These are phyloP conservation scores for Synanthedon tipuliformis DNA, from an alignment of 2,888 invertebrate genomes.

Conservation along the genomic window DNA sequence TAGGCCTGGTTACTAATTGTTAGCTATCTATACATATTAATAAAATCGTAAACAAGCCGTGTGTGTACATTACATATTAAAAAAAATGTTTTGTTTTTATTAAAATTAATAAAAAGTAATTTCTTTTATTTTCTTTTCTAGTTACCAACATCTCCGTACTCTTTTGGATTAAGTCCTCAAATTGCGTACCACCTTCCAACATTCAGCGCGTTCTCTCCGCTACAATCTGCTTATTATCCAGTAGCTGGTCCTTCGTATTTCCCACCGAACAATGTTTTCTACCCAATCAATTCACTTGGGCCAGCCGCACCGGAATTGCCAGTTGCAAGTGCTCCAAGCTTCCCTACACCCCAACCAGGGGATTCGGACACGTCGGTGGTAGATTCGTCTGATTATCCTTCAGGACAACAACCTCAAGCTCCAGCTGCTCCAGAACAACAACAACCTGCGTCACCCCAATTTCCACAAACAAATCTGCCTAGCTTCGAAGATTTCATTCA, in stretches of 20 bases:
- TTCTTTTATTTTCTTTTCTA: conserved; percentile 14
- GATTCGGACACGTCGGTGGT: conserved; percentile 50
- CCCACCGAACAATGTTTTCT: conserved; percentile 28
- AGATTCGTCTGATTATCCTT: conserved; percentile 44
- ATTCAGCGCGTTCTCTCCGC: conserved; percentile 26
- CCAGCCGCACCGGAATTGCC: conserved; percentile 15
- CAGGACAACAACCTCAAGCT: conserved; percentile 20
- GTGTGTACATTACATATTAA: no score
- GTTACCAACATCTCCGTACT: conserved; percentile 31
- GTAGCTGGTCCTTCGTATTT: conserved; percentile 29
- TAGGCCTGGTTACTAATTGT: no score
- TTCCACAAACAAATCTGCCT: conserved; percentile 19
- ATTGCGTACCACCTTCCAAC: conserved; percentile 36
- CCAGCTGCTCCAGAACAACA: conserved; percentile 9
- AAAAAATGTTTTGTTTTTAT: no score
- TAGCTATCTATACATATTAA: no score
- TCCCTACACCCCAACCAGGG: conserved; percentile 20
- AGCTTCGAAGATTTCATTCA: conserved; percentile 9
- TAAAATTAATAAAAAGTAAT: no score
- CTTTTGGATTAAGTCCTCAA: conserved; percentile 35
- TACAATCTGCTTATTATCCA: conserved; percentile 27
- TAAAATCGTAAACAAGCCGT: no score
- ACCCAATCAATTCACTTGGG: conserved; percentile 21
- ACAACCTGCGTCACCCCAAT: conserved; percentile 16
- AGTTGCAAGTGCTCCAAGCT: conserved; percentile 11